Percentiles rank a stretch among this genome's conserved stretches.
Evolutionary conservation across 2,113 vertebrate genomes (phyloP).

Genomic region (Tupaia chinensis): DNA sequence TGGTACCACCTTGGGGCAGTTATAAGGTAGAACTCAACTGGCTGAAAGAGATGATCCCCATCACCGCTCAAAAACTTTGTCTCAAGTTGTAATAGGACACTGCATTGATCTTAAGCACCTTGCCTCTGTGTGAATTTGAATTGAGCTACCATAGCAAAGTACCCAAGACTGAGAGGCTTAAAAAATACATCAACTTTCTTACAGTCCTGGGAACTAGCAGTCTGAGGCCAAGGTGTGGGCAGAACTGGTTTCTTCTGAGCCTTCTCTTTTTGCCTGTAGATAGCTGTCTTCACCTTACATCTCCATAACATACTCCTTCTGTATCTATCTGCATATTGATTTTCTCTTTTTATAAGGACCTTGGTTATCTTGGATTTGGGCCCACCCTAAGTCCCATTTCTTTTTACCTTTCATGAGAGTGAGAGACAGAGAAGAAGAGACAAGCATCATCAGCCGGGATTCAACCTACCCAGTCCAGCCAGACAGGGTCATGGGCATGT

Average conservation of each 20-base stretch:
- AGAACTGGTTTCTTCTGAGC: no score
- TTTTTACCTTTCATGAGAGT: no score
- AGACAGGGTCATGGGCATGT: no score
- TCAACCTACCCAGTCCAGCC: no score
- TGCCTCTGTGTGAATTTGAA: fast-evolving
- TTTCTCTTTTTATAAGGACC: background rate
- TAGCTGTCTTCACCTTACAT: fast-evolving
- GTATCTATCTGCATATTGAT: background rate
- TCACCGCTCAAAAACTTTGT: background rate
- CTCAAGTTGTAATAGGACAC: background rate
- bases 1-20: background rate
- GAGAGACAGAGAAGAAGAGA: no score
- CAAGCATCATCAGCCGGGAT: no score
- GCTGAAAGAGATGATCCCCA: background rate
- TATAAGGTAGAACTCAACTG: background rate
- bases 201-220: no score
- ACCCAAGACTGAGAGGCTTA: background rate
- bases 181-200: no score
- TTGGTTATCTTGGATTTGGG: background rate
- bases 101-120: fast-evolving
- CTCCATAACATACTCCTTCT: fast-evolving
- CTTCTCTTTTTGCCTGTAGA: background rate
- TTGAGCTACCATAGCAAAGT: background rate
- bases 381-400: background rate
- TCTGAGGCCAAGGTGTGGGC: no score